Percentiles rank a stretch among this genome's conserved stretches.
Evolutionary conservation across 2,797 vertebrate species (phyloP).

Genomic region (Sebastes melanostomus): DNA sequence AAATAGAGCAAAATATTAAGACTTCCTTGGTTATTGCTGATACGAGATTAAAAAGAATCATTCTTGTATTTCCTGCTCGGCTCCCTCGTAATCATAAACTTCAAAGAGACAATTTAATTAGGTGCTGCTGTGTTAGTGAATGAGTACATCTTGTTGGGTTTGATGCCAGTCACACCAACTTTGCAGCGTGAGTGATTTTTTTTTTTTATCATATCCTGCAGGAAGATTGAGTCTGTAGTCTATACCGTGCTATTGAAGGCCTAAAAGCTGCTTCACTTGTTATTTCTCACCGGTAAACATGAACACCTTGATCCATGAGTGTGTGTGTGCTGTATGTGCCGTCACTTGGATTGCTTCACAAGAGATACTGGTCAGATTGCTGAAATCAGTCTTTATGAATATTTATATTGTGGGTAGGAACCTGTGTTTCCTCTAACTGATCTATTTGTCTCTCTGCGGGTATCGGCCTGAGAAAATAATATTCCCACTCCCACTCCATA

Average conservation of each 20-base stretch:
- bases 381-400: slow-evolving; percentile 20
- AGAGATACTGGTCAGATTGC: neutral
- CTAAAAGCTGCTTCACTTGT: neutral
- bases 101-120: slow-evolving; percentile 35
- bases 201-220: neutral
- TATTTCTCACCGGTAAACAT: neutral
- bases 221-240: neutral
- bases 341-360: neutral
- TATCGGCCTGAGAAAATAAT: slow-evolving; percentile 14
- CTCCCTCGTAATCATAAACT: neutral
- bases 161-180: neutral
- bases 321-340: neutral
- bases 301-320: neutral
- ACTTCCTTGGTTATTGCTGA: neutral
- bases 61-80: neutral
- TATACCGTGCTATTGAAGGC: neutral
- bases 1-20: neutral
- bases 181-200: neutral
- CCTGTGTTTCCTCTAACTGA: neutral
- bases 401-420: neutral
- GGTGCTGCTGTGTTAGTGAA: neutral
- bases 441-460: neutral
- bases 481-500: neutral
- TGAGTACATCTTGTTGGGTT: neutral
- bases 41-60: neutral